Evolutionary conservation across 2,888 invertebrate species (phyloP).

Genomic region (Plutella xylostella): DNA sequence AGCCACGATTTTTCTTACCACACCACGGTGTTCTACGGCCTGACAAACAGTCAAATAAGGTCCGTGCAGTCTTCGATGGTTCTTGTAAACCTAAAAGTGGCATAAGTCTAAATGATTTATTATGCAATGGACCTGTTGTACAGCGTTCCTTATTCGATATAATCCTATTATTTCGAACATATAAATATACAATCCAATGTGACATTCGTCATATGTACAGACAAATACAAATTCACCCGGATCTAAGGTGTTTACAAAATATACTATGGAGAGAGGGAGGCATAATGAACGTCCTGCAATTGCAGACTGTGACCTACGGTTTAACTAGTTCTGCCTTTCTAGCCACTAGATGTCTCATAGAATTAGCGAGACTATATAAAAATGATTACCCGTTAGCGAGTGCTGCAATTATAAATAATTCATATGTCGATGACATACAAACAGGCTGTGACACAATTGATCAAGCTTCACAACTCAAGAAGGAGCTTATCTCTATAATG

Average conservation of each 20-base stretch:
- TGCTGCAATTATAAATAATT: slow-evolving; percentile 1
- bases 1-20: slow-evolving; percentile 6
- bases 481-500: slow-evolving; percentile 9
- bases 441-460: background rate
- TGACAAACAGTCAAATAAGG: slow-evolving; percentile 3
- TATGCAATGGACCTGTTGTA: slow-evolving; percentile 13
- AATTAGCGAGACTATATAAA: slow-evolving; percentile 3
- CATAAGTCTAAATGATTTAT: slow-evolving; percentile 11
- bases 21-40: slow-evolving; percentile 7
- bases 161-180: background rate
- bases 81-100: slow-evolving; percentile 6
- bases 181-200: background rate
- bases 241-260: background rate
- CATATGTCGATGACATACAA: slow-evolving; percentile 6
- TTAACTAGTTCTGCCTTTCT: background rate
- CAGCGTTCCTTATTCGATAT: slow-evolving; percentile 1
- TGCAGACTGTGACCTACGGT: background rate
- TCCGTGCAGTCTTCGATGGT: slow-evolving; percentile 1
- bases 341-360: background rate
- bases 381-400: slow-evolving; percentile 8
- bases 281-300: background rate
- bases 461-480: slow-evolving; percentile 5
- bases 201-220: background rate
- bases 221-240: background rate
- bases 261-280: background rate